Percentiles rank a stretch among this genome's conserved stretches.
Evolutionary conservation across 1,140 invertebrate species (phyloP).

Genomic region (Rhyzopertha dominica): DNA sequence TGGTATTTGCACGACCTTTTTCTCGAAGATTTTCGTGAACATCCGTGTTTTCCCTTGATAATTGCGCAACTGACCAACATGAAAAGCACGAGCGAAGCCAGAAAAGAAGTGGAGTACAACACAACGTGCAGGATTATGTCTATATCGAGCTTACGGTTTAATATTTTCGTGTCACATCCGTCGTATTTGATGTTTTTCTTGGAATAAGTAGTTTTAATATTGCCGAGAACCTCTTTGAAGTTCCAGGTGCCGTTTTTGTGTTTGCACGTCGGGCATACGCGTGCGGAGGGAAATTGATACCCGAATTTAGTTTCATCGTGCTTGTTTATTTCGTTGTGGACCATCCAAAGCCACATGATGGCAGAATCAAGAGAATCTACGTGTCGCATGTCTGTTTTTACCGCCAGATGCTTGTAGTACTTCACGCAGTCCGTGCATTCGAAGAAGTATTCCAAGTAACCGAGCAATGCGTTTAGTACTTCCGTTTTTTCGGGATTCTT

Average conservation of each 20-base stretch:
- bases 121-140: no score
- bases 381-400: constrained; percentile 58
- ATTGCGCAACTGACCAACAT: no score
- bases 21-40: no score
- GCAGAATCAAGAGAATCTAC: constrained; percentile 64
- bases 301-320: constrained; percentile 89
- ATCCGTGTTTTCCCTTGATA: no score
- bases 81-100: no score
- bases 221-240: constrained; percentile 61
- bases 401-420: constrained; percentile 79
- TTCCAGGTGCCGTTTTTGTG: constrained; percentile 59
- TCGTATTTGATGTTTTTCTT: constrained; percentile 24
- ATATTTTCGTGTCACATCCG: constrained; percentile 24
- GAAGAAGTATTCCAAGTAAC: constrained; percentile 88
- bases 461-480: constrained; percentile 74
- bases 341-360: constrained; percentile 88
- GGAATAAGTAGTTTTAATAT: constrained; percentile 68
- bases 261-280: constrained; percentile 66
- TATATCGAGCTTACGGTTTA: no score
- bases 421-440: constrained; percentile 82
- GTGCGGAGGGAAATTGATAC: constrained; percentile 73
- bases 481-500: constrained; percentile 52
- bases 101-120: no score
- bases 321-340: constrained; percentile 89
- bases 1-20: no score